phyloP scores from a whole-genome alignment of 2,888 invertebrate species.

The Drosophila hawaiiensis region DNA sequence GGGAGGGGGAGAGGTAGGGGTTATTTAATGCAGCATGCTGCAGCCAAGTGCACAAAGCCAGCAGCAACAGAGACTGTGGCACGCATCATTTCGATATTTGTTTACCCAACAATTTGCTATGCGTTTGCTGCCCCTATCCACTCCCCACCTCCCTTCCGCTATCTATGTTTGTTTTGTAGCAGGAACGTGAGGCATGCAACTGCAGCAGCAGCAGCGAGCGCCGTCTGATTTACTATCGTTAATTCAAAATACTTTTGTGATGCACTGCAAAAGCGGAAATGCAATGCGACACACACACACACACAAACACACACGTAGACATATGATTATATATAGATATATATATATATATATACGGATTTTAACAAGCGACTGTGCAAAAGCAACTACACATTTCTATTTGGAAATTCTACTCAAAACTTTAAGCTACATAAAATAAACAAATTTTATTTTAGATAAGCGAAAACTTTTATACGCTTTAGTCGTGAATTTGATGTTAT shows the following conservation, averaged over 20 bases:
- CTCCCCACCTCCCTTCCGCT: background rate
- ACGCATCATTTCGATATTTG: conserved; percentile 72
- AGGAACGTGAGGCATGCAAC: conserved; percentile 17
- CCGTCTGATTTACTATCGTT: conserved; percentile 65
- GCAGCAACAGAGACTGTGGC: conserved; percentile 49
- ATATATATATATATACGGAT: conserved; percentile 23
- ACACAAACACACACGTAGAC: conserved; percentile 1
- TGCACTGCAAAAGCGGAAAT: conserved; percentile 65
- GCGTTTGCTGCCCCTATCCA: conserved; percentile 18
- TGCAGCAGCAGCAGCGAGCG: conserved; percentile 15
- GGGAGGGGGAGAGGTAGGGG: background rate
- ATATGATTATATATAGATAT: no score
- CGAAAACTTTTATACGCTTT: conserved; percentile 3
- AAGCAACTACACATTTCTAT: conserved; percentile 38
- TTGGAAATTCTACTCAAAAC: conserved; percentile 4
- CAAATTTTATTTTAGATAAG: background rate
- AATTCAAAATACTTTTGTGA: conserved; percentile 71
- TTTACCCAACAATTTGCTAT: conserved; percentile 69
- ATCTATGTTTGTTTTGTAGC: conserved; percentile 11
- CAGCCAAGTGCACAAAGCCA: conserved; percentile 45
- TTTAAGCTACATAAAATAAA: conserved; percentile 6
- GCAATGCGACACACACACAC: conserved; percentile 55
- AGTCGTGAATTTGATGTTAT: background rate
- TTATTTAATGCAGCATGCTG: conserved; percentile 40
- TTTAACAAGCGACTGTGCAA: conserved; percentile 48